Percentiles rank a stretch among this genome's conserved stretches.
Conservation (phyloP, 2,797 vertebrate genomes). For the Chrysocyon brachyurus region DNA sequence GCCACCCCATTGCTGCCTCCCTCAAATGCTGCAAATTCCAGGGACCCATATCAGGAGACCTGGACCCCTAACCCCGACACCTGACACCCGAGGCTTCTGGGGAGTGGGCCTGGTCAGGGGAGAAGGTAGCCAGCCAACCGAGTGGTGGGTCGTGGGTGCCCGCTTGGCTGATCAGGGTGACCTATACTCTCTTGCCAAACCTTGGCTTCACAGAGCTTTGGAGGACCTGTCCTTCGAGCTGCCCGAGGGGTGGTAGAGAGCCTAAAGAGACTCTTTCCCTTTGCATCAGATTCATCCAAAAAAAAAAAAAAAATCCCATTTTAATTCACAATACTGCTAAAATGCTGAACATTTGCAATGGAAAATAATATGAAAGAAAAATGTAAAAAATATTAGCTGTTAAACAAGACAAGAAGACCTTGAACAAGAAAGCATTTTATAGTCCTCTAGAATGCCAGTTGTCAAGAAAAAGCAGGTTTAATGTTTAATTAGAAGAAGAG, state of each 20-base stretch:
- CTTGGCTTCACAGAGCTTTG: not conserved
- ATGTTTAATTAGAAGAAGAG: not conserved
- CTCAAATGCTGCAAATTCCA: conserved; percentile 68
- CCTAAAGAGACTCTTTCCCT: not conserved
- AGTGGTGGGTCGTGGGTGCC: fast-evolving
- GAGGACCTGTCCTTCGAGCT: not conserved
- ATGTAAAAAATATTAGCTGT: not conserved
- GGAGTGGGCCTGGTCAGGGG: not conserved
- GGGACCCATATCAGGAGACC: conserved; percentile 22
- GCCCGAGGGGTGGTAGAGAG: not conserved
- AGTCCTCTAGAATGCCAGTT: not conserved
- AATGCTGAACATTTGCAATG: not conserved
- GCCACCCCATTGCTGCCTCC: conserved; percentile 26
- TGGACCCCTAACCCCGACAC: not conserved
- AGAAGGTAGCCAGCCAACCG: not conserved
- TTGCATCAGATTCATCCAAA: not conserved
- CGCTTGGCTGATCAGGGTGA: not conserved
- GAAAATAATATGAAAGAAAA: not conserved
- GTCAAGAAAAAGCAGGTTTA: not conserved
- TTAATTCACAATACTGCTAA: not conserved
- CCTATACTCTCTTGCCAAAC: not conserved
- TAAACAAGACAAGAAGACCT: not conserved
- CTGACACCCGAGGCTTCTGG: not conserved
- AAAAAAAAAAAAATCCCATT: not conserved
- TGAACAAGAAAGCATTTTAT: not conserved